Evolutionary conservation across 2,888 invertebrate species (phyloP).

Genomic region (Eulithis testata): DNA sequence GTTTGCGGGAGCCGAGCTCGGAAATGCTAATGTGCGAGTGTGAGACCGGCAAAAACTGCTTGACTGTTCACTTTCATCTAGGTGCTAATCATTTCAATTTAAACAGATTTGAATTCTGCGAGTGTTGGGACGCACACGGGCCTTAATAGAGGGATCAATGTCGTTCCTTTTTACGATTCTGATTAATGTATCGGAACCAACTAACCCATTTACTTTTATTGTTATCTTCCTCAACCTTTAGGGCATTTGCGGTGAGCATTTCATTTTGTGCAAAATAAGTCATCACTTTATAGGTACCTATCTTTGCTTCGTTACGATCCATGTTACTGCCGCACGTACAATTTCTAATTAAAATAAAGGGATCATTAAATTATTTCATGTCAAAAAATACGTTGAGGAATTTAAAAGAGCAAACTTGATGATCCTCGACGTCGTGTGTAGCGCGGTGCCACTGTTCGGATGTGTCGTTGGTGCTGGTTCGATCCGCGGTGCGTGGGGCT

Average conservation of each 20-base stretch:
- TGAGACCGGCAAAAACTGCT: slow-evolving; percentile 64
- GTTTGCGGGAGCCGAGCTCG: slow-evolving; percentile 53
- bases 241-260: slow-evolving; percentile 39
- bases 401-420: background rate
- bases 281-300: slow-evolving; percentile 29
- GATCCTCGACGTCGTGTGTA: background rate
- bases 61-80: slow-evolving; percentile 54
- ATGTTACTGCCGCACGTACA: background rate
- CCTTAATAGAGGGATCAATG: slow-evolving; percentile 44
- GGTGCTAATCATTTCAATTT: slow-evolving; percentile 68
- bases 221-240: slow-evolving; percentile 40
- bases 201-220: slow-evolving; percentile 46
- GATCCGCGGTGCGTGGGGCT: too few relatives aligned
- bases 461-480: too few relatives aligned
- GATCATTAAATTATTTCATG: background rate
- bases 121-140: slow-evolving; percentile 42
- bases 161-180: slow-evolving; percentile 45
- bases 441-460: background rate
- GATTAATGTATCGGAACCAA: slow-evolving; percentile 48
- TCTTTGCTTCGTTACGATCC: slow-evolving; percentile 17
- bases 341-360: slow-evolving; percentile 1
- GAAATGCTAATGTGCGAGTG: slow-evolving; percentile 69
- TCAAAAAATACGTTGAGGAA: background rate
- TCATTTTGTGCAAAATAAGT: slow-evolving; percentile 38
- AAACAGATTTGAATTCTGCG: slow-evolving; percentile 41